A percentile compares a stretch with the other conserved stretches of the same genome.
Evolutionary conservation across 2,113 vertebrate genomes (phyloP).

Genomic region (Dipodomys spectabilis): DNA sequence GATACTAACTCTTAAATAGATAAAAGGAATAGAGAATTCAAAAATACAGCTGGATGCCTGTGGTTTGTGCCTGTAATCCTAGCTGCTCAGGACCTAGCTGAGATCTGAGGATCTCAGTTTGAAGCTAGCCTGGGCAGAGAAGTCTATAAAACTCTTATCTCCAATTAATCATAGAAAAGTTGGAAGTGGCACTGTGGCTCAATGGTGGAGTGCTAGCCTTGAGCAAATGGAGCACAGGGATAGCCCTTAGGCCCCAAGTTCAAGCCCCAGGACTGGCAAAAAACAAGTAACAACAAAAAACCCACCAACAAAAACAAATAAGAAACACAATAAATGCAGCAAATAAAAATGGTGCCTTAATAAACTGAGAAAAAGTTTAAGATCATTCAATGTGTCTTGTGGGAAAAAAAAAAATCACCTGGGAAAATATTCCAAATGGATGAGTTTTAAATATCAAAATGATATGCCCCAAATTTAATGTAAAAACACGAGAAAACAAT

Average conservation of each 20-base stretch:
- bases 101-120: too few relatives aligned
- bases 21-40: conserved; percentile 7
- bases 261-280: too few relatives aligned
- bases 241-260: too few relatives aligned
- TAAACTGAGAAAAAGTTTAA: neutral
- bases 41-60: neutral
- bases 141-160: too few relatives aligned
- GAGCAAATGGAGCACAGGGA: too few relatives aligned
- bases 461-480: neutral
- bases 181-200: too few relatives aligned
- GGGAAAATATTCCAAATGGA: neutral
- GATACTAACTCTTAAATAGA: neutral
- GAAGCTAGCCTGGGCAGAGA: too few relatives aligned
- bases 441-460: conserved; percentile 50
- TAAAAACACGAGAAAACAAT: conserved; percentile 34
- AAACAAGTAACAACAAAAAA: too few relatives aligned
- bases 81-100: too few relatives aligned
- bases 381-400: neutral
- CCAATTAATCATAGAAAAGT: too few relatives aligned
- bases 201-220: too few relatives aligned
- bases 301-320: neutral
- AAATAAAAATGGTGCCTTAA: neutral
- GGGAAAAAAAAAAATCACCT: neutral
- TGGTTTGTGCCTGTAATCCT: too few relatives aligned
- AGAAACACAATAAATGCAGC: neutral